These are phyloP conservation scores for Amazona vittata DNA, from an alignment of 2,113 vertebrate genomes.

Conservation along the genomic window DNA sequence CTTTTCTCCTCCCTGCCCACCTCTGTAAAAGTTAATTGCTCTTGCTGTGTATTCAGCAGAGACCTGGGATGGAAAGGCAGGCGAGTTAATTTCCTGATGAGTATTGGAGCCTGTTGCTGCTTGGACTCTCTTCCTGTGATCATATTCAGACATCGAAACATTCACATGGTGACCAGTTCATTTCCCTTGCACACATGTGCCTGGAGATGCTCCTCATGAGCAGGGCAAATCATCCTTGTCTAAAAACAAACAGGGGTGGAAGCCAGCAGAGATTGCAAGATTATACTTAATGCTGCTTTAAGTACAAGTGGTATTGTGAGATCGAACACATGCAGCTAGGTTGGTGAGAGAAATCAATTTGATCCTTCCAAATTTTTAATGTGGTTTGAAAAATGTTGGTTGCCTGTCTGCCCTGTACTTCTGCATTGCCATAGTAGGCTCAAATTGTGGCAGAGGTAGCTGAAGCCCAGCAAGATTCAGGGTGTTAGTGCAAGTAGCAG, in stretches of 20 bases:
- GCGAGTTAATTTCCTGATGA: conserved; percentile 45
- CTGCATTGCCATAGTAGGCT: neutral
- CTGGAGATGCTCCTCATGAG: neutral
- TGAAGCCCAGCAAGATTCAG: neutral
- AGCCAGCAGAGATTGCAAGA: neutral
- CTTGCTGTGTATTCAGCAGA: neutral
- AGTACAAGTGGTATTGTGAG: neutral
- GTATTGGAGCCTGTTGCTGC: neutral
- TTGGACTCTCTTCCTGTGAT: neutral
- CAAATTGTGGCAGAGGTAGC: neutral
- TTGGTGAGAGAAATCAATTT: neutral
- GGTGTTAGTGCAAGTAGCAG: neutral
- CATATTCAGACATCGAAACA: neutral
- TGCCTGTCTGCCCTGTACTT: neutral
- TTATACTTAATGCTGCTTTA: neutral
- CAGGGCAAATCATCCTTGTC: neutral
- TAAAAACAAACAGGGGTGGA: neutral
- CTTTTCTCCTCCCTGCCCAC: neutral
- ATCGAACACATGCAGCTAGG: neutral
- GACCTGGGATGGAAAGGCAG: neutral
- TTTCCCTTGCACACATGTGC: neutral
- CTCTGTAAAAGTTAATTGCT: conserved; percentile 33
- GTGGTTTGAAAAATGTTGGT: neutral
- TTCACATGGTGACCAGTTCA: neutral
- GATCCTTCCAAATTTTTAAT: neutral